Evolutionary conservation across 1,140 invertebrate species (phyloP), one percentile per base, ranked within the genome.

Genomic region (Aphaenogaster ashmeadi): DNA sequence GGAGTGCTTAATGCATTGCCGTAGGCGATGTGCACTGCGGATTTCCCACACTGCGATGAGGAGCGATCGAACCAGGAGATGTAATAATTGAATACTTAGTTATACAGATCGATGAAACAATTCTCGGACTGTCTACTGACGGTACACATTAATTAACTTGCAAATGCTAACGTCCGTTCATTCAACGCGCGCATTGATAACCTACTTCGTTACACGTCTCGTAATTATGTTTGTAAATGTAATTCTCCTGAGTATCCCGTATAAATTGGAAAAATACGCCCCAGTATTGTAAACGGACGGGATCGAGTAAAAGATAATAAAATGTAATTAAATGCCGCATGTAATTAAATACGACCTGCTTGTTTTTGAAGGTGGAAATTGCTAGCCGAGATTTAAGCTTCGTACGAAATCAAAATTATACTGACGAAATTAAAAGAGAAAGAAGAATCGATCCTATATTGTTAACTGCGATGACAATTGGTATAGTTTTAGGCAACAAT

Each of bases 61-160:
- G 27, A 50, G 69, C 80, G 80, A 75, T 75, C 69, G 41, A 47
- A 36, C 27, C 13, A 36, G 33, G 66, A 84, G 50, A 72, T 75
- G 80, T 60, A 75, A 84, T 84, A 84, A 84, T 84, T 75, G 80
- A 75, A 74, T 74, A 75, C 80, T 84, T 62, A 84, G 69, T 71
- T 81, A 81, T 11, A 81, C 78, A 81, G 78, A 81, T 81, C 78
- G 64, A 81, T 81, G 47, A 71, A 81, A 81, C 64, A 56, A 81
- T 71, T 81, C 78, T 52, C 78, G 64, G 41, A 81, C 18, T 81
- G 47, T 54, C 78, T 81, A 54, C 47, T 11, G 64, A 69, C 36
- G 13, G 78, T 47, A 52, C 47, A 33, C 36, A 69, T 81, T 81
- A 81, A 81, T 81, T 81, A 71, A 81, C 78, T 81, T 69, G 64